phyloP scores from a whole-genome alignment of 2,113 vertebrate species.

The Pomatostomus ruficeps region DNA sequence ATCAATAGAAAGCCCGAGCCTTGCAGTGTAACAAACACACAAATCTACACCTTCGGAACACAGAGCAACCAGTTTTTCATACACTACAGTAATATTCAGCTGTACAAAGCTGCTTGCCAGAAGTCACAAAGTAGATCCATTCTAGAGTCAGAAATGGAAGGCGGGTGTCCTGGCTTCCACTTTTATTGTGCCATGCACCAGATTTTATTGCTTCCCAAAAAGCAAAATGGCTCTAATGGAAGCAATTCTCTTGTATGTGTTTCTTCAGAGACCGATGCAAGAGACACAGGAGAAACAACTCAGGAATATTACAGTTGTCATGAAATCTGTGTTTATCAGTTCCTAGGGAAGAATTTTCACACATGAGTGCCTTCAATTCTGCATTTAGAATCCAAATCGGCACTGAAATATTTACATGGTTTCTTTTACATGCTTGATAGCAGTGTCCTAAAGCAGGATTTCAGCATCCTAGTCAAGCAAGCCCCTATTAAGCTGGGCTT shows the following conservation, averaged over 20 bases:
- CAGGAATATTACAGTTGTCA: conserved; percentile 21
- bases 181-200: neutral
- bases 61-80: neutral
- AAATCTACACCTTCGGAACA: neutral
- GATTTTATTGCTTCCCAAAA: conserved; percentile 15
- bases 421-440: neutral
- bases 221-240: conserved; percentile 9
- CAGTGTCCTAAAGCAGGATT: neutral
- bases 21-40: neutral
- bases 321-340: conserved; percentile 38
- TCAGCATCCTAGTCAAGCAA: neutral
- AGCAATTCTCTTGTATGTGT: neutral
- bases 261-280: neutral
- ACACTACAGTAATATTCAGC: neutral
- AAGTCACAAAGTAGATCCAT: neutral
- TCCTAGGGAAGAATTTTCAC: conserved; percentile 43
- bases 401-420: conserved; percentile 33
- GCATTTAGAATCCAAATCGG: conserved; percentile 23
- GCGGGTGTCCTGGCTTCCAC: neutral
- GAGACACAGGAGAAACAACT: neutral
- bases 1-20: neutral
- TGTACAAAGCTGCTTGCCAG: neutral
- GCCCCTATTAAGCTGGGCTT: neutral
- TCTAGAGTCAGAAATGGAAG: neutral
- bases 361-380: conserved; percentile 12